Conservation (phyloP, 1,140 invertebrate species). For the Pseudomyrmex dendroicus region DNA sequence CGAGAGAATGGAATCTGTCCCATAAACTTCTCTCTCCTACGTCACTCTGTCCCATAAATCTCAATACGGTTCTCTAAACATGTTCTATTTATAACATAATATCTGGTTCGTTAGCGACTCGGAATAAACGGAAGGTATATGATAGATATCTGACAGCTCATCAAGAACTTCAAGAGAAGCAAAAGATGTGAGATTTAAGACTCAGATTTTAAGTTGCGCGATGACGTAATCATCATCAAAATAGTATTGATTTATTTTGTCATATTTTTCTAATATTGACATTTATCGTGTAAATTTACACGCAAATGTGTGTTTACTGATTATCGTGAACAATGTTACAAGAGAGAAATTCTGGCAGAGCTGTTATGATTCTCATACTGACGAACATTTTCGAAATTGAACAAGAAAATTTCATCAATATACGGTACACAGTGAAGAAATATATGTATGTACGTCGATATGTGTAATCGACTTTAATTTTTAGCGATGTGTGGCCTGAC, state of each 20-base stretch:
- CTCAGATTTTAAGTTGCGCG: not conserved
- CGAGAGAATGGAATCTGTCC: not conserved
- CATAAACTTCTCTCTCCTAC: not conserved
- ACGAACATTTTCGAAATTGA: conserved; percentile 7
- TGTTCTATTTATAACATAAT: conserved; percentile 9
- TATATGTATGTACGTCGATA: conserved; percentile 23
- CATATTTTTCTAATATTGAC: no score
- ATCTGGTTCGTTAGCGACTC: not conserved
- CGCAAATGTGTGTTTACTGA: no score
- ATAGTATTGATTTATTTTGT: not conserved
- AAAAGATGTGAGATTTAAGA: not conserved
- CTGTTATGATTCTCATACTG: not conserved
- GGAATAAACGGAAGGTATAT: not conserved
- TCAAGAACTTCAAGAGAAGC: no score
- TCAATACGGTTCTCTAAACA: not conserved
- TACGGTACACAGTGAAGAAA: not conserved
- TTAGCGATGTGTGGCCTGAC: conserved; percentile 30
- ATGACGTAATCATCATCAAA: not conserved
- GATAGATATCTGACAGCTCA: no score
- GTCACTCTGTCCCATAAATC: not conserved
- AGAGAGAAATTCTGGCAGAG: no score
- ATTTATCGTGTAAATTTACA: no score
- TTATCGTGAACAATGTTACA: no score
- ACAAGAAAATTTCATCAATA: conserved; percentile 25
- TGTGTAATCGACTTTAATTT: not conserved